Conservation (phyloP, 2,888 invertebrate genomes). For the Trichogramma evanescens region DNA sequence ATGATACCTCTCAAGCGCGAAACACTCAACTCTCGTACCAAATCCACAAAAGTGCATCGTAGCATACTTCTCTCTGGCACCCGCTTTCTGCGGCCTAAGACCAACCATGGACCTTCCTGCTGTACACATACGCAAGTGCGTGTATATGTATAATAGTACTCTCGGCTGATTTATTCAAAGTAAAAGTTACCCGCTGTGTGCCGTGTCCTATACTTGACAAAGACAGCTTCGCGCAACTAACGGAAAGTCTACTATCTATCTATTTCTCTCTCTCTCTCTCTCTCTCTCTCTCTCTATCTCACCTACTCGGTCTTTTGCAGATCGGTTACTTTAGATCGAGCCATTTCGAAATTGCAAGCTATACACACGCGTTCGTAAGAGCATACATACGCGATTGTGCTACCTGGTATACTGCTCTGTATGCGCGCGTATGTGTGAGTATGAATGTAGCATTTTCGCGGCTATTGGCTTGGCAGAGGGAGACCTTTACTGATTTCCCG, state of each 20-base stretch:
- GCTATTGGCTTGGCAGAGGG: slow-evolving; percentile 9
- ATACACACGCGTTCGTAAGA: no score
- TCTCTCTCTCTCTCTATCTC: neutral
- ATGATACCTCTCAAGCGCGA: no score
- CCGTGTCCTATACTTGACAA: neutral
- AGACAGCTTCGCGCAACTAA: neutral
- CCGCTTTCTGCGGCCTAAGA: no score
- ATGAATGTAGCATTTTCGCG: neutral
- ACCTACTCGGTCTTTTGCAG: no score
- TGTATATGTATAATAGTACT: neutral
- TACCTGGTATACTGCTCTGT: neutral
- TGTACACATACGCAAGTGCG: neutral
- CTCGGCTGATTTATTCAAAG: slow-evolving; percentile 17
- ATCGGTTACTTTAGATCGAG: slow-evolving; percentile 17
- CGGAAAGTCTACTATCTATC: neutral
- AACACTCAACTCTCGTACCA: no score
- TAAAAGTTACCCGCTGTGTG: slow-evolving; percentile 10
- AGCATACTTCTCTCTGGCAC: neutral
- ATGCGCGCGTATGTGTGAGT: neutral
- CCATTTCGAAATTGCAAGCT: slow-evolving; percentile 21
- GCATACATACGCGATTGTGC: no score
- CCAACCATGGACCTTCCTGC: neutral
- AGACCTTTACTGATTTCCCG: slow-evolving; percentile 12
- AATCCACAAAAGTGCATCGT: slow-evolving; percentile 7
- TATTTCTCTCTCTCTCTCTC: neutral